These are phyloP conservation scores for Dipodomys spectabilis DNA, from an alignment of 2,113 vertebrate species.

Conservation along the genomic window DNA sequence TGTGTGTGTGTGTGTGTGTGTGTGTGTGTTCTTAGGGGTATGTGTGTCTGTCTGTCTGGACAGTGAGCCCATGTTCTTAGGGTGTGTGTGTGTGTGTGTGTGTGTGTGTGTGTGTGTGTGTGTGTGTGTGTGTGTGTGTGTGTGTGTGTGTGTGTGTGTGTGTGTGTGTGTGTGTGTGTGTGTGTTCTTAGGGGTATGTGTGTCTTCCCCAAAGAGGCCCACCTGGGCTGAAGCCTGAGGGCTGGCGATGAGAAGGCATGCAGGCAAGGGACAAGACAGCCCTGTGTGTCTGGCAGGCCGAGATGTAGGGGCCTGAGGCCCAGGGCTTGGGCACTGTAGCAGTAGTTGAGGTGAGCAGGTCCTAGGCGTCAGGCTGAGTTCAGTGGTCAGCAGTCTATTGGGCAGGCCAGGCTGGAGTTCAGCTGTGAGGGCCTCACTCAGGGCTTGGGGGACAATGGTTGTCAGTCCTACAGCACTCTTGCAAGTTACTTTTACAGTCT, in stretches of 20 bases:
- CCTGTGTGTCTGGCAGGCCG: neutral
- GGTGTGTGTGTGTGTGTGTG: too few species aligned
- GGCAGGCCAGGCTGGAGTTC: neutral
- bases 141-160: too few species aligned
- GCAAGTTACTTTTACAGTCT: neutral
- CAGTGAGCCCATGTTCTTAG: too few species aligned
- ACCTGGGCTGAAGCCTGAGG: rapidly evolving
- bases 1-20: too few species aligned
- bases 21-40: too few species aligned
- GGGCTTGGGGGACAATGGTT: neutral
- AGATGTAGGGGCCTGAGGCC: neutral
- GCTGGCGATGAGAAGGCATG: neutral
- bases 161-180: too few species aligned
- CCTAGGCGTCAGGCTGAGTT: rapidly evolving
- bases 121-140: too few species aligned
- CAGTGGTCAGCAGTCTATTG: neutral
- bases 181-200: too few species aligned
- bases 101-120: too few species aligned
- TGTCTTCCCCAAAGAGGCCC: too few species aligned
- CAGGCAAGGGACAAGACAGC: neutral
- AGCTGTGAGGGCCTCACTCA: rapidly evolving
- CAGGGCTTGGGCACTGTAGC: neutral
- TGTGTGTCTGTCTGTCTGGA: too few species aligned
- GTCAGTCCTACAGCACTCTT: neutral
- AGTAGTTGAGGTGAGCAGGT: neutral